A percentile compares a stretch with the other conserved stretches of the same genome.
These are phyloP conservation scores for Mustelus asterias DNA, from an alignment of 2,113 vertebrate genomes.

Conservation along the genomic window DNA sequence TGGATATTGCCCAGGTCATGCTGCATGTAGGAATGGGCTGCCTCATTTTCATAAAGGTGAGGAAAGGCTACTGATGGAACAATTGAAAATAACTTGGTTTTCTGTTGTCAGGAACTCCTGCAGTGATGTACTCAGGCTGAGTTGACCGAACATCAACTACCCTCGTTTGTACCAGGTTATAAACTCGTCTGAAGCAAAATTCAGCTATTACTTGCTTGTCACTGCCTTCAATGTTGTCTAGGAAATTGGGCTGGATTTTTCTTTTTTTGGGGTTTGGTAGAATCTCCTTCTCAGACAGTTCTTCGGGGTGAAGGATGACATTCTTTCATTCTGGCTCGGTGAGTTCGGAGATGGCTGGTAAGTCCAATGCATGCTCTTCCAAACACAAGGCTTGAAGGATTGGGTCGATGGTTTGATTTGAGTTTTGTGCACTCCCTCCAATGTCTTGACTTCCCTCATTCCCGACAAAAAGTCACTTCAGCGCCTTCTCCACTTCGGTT, in stretches of 20 bases:
- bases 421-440: too few species aligned
- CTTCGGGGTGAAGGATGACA: too few species aligned
- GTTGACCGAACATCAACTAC: not conserved
- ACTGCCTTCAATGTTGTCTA: not conserved
- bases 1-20: not conserved
- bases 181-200: not conserved
- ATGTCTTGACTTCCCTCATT: too few species aligned
- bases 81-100: not conserved
- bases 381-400: too few species aligned
- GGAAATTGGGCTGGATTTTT: not conserved
- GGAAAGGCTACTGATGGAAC: too few species aligned
- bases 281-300: not conserved
- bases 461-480: too few species aligned
- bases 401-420: too few species aligned
- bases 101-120: not conserved
- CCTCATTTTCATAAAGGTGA: not conserved
- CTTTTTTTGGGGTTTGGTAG: not conserved
- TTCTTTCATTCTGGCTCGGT: too few species aligned
- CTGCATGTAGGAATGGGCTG: not conserved
- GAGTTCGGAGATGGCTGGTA: too few species aligned
- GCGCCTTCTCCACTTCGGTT: too few species aligned
- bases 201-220: not conserved
- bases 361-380: too few species aligned
- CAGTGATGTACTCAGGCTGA: not conserved
- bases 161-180: not conserved